phyloP scores from a whole-genome alignment of 2,888 invertebrate species.

The Brachypalpus laphriformis region DNA sequence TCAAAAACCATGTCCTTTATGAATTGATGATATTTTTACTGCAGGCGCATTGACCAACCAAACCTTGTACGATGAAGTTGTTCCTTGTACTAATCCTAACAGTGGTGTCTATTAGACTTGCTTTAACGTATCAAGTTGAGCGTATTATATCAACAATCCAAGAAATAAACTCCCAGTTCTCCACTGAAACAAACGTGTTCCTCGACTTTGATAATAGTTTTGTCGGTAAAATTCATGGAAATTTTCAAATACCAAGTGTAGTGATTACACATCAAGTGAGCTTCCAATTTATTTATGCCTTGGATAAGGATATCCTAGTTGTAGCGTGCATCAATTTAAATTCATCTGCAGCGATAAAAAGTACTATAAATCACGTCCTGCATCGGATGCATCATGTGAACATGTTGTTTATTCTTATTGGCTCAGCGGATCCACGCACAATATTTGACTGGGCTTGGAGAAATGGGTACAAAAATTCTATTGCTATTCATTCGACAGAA shows the following conservation, averaged over 20 bases:
- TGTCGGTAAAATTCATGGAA: neutral
- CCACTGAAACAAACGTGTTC: slow-evolving; percentile 37
- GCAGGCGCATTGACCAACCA: neutral
- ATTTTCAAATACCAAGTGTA: neutral
- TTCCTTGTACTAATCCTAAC: neutral
- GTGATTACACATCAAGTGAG: neutral
- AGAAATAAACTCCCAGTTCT: slow-evolving; percentile 11
- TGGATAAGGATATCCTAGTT: slow-evolving; percentile 25
- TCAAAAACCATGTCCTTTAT: neutral
- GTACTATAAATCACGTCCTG: slow-evolving; percentile 9
- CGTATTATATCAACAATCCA: neutral
- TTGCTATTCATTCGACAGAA: neutral
- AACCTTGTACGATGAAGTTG: neutral
- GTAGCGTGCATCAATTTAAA: slow-evolving; percentile 1
- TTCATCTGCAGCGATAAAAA: neutral
- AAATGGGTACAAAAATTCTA: slow-evolving; percentile 26
- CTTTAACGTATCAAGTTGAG: neutral
- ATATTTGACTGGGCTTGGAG: slow-evolving; percentile 40
- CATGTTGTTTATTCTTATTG: slow-evolving; percentile 20
- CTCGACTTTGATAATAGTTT: slow-evolving; percentile 3
- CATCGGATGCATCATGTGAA: slow-evolving; percentile 44
- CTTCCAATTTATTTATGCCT: slow-evolving; percentile 29
- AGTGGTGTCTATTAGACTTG: neutral
- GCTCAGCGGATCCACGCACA: neutral
- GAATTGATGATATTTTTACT: neutral